These are phyloP conservation scores for Acrobasis suavella DNA, from an alignment of 2,888 invertebrate genomes.

Conservation along the genomic window DNA sequence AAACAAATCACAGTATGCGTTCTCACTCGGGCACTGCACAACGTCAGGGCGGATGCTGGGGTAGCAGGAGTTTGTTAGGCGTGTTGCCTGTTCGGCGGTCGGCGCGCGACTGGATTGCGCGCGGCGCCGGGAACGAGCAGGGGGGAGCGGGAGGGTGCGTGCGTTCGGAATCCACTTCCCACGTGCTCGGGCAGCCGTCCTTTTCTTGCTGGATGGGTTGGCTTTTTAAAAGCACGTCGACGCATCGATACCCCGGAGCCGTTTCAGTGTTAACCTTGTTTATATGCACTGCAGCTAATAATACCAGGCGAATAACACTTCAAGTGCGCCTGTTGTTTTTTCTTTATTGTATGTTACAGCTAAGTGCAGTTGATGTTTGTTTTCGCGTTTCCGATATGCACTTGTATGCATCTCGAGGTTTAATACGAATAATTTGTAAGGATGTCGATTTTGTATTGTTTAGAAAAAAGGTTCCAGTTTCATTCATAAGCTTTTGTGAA, in stretches of 20 bases:
- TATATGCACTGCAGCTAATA: conserved; percentile 78
- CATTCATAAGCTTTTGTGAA: conserved; percentile 4
- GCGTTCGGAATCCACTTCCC: conserved; percentile 81
- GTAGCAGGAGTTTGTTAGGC: conserved; percentile 37
- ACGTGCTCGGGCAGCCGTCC: conserved; percentile 75
- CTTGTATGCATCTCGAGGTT: conserved; percentile 9
- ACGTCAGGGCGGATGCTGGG: conserved; percentile 63
- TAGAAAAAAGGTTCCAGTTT: not conserved
- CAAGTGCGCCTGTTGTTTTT: conserved; percentile 63
- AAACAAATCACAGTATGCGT: conserved; percentile 77
- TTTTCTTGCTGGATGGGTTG: conserved; percentile 78
- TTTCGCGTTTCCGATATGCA: conserved; percentile 51
- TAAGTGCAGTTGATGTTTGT: conserved; percentile 58
- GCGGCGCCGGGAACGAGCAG: conserved; percentile 57
- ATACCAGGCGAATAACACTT: conserved; percentile 73
- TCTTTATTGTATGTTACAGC: conserved; percentile 57
- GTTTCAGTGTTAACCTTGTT: conserved; percentile 75
- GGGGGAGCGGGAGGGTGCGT: conserved; percentile 72
- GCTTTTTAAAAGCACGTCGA: conserved; percentile 77
- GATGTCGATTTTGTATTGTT: conserved; percentile 5
- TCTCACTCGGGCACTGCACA: conserved; percentile 73
- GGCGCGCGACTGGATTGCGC: conserved; percentile 79
- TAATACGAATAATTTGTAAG: conserved; percentile 8
- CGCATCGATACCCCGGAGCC: conserved; percentile 76
- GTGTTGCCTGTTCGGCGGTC: conserved; percentile 72